Evolutionary conservation across 2,888 invertebrate genomes (phyloP).

Genomic region (Hybos culiciformis): DNA sequence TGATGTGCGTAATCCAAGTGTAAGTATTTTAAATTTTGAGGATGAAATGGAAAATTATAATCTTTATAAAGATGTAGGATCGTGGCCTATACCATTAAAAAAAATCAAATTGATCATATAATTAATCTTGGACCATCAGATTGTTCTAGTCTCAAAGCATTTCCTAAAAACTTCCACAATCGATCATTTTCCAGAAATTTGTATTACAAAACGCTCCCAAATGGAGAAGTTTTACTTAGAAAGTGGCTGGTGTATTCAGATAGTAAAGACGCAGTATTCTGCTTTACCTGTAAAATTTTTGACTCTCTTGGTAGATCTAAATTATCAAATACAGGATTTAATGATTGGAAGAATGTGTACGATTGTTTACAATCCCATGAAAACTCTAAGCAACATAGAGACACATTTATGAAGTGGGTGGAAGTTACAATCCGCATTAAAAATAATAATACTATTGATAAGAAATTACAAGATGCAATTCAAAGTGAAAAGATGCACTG

Average conservation of each 20-base stretch:
- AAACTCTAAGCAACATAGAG: background rate
- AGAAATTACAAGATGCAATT: background rate
- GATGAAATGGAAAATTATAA: background rate
- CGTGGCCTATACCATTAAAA: background rate
- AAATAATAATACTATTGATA: constrained; percentile 1
- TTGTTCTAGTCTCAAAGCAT: constrained; percentile 1
- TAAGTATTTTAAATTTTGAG: background rate
- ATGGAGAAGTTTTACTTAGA: background rate
- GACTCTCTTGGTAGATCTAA: background rate
- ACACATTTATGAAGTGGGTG: constrained; percentile 1
- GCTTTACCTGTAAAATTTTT: constrained; percentile 1
- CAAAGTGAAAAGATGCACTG: background rate
- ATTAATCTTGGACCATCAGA: background rate
- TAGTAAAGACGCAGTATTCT: background rate
- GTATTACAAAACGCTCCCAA: background rate
- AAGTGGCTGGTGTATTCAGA: background rate
- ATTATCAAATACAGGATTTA: constrained; percentile 2
- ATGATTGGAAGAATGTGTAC: constrained; percentile 1
- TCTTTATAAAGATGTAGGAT: constrained; percentile 1
- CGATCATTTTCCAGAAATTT: constrained; percentile 1
- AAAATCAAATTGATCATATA: constrained; percentile 1
- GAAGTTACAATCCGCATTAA: background rate
- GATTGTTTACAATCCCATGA: constrained; percentile 1
- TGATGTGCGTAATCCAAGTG: background rate
- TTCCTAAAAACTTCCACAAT: constrained; percentile 1